phyloP scores from a whole-genome alignment of 2,113 vertebrate genomes.

The Naja naja region DNA sequence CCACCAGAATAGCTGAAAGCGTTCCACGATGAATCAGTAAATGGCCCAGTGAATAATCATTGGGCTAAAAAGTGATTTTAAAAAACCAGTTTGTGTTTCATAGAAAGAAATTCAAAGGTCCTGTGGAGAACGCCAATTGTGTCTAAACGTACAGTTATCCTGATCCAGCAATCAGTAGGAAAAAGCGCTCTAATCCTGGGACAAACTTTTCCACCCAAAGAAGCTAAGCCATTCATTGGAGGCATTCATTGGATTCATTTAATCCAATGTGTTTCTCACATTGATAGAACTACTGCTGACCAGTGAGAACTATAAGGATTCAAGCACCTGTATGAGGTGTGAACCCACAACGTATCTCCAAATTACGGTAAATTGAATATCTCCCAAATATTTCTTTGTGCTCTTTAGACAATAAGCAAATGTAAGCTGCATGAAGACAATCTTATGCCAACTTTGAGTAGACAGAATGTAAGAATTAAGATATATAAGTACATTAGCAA shows the following conservation, averaged over 20 bases:
- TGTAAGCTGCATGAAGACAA: neutral
- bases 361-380: neutral
- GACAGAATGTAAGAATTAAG: neutral
- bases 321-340: neutral
- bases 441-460: neutral
- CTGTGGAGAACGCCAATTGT: neutral
- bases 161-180: neutral
- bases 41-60: neutral
- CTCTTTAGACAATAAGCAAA: neutral
- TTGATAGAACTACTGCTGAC: neutral
- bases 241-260: neutral
- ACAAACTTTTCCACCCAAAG: neutral
- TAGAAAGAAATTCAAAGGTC: neutral
- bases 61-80: neutral
- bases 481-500: neutral
- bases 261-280: neutral
- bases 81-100: neutral
- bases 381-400: neutral
- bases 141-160: neutral
- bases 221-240: neutral
- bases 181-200: neutral
- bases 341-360: neutral
- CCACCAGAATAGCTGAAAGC: slow-evolving; percentile 3
- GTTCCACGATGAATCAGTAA: neutral
- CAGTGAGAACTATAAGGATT: neutral